Base-by-base conservation (phyloP, 2,888 invertebrate species). In the Hemaris fuciformis region DNA sequence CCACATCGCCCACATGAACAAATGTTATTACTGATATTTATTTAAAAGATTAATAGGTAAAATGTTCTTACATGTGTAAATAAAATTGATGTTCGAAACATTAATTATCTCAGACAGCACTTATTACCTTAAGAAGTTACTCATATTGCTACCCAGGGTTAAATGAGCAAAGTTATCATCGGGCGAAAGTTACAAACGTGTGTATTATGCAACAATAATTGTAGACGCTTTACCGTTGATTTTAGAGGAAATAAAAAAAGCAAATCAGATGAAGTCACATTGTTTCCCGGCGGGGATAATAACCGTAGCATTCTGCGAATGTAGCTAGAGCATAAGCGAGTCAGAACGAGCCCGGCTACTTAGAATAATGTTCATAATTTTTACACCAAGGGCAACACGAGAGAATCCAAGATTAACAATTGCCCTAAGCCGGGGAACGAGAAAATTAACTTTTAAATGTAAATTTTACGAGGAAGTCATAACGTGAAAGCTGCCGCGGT, bases 371-470 rank as follows among this genome's bases (percentile, higher is more conserved):
- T 75, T 77, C 80, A 78, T 83, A 85, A 80, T 85, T 86, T 84
- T 83, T 80, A 79, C 76, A 79, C 71, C 64, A 66, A 74, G 66
- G 71, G 74, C 73, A 77, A 79, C 82, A 78, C 77, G 76, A 79
- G 78, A 74, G 83, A 83, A 85, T 85, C 81, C 87, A 84, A 87
- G 88, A 91, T 90, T 89, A 90, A 89, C 88, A 89, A 89, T 88
- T 85, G 88, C 86, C 83, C 81, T 85, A 79, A 86, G 84, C 83
- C 79, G 80, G 79, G 81, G 76, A 84, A 80, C 80, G 87, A 85
- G 90, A 89, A 90, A 89, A 91, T 91, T 91, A 88, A 91, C 88
- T 90, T 91, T 91, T 88, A 89, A 90, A 91, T 90, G 90, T 91
- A 91, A 90, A 91, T 91, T 91, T 91, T 90, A 90, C 89, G 89